These are phyloP conservation scores for Heliconius hermathena DNA, from an alignment of 1,140 invertebrate genomes.

Conservation along the genomic window DNA sequence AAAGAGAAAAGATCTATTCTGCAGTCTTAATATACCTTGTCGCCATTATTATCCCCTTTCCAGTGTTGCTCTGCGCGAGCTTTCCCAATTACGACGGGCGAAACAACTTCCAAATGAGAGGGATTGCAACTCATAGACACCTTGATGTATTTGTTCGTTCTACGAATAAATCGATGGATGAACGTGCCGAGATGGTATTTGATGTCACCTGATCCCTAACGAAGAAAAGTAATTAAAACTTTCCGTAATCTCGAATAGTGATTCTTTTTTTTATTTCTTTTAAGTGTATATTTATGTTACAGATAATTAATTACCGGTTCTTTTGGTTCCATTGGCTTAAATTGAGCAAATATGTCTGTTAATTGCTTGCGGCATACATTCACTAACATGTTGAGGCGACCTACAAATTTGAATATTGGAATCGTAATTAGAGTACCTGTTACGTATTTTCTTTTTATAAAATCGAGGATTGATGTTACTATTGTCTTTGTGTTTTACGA, in stretches of 20 bases:
- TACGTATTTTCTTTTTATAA: conserved; percentile 1
- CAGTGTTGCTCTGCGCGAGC: conserved; percentile 93
- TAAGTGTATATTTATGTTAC: not conserved
- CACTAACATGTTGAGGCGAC: conserved; percentile 93
- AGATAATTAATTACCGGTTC: conserved; percentile 78
- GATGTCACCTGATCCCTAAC: conserved; percentile 94
- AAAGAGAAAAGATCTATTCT: not conserved
- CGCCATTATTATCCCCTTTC: conserved; percentile 88
- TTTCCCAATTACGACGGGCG: conserved; percentile 92
- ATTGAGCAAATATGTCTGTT: conserved; percentile 93
- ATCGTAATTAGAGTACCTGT: conserved; percentile 1
- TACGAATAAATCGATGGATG: conserved; percentile 89
- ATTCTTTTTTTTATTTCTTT: not conserved
- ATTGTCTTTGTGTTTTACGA: not conserved
- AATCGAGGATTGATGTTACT: not conserved
- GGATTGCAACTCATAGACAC: conserved; percentile 94
- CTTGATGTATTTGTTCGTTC: conserved; percentile 91
- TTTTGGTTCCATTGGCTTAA: conserved; percentile 88
- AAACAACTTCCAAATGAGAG: conserved; percentile 94
- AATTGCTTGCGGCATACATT: conserved; percentile 95
- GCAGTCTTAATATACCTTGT: conserved; percentile 78
- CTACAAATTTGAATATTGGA: conserved; percentile 61
- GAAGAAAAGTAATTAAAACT: conserved; percentile 20
- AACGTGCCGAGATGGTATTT: conserved; percentile 96
- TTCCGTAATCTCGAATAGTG: not conserved